phyloP scores from a whole-genome alignment of 2,113 vertebrate species.

The Xiphias gladius region DNA sequence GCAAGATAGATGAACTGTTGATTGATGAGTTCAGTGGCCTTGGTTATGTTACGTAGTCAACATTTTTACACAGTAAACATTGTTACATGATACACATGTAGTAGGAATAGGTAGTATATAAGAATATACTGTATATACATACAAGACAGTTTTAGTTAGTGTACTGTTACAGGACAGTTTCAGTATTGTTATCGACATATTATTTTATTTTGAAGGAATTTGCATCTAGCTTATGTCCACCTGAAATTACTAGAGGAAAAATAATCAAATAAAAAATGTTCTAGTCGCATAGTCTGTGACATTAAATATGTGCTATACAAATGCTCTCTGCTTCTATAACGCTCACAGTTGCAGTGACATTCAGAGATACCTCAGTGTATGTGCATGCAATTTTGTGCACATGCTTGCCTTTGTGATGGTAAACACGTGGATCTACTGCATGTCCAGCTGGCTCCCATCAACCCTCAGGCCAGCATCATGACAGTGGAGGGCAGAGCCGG shows the following conservation, averaged over 20 bases:
- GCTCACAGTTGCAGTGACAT: slow-evolving; percentile 18
- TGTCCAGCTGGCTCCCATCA: slow-evolving; percentile 43
- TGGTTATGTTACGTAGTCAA: not conserved
- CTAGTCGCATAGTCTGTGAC: not conserved
- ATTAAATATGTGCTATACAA: slow-evolving; percentile 4
- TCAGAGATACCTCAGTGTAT: slow-evolving; percentile 7
- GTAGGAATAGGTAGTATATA: not conserved
- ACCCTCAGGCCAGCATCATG: slow-evolving; percentile 43
- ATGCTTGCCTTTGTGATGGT: slow-evolving; percentile 31
- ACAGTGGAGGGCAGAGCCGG: slow-evolving; percentile 26
- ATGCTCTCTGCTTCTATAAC: not conserved
- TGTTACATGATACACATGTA: not conserved
- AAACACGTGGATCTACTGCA: slow-evolving; percentile 42
- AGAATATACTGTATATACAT: too few relatives aligned
- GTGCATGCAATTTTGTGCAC: slow-evolving; percentile 11
- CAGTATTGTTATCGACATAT: too few relatives aligned
- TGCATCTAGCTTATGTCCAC: not conserved
- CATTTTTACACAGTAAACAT: not conserved
- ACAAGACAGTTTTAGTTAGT: too few relatives aligned
- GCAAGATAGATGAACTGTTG: not conserved
- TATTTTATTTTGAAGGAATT: too few relatives aligned
- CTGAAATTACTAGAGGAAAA: not conserved
- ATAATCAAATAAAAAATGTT: not conserved
- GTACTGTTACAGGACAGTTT: too few relatives aligned
- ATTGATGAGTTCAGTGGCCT: not conserved